Percentiles rank a stretch among this genome's conserved stretches.
Evolutionary conservation across 2,888 invertebrate genomes (phyloP).

Genomic region (Cephus spinipes): DNA sequence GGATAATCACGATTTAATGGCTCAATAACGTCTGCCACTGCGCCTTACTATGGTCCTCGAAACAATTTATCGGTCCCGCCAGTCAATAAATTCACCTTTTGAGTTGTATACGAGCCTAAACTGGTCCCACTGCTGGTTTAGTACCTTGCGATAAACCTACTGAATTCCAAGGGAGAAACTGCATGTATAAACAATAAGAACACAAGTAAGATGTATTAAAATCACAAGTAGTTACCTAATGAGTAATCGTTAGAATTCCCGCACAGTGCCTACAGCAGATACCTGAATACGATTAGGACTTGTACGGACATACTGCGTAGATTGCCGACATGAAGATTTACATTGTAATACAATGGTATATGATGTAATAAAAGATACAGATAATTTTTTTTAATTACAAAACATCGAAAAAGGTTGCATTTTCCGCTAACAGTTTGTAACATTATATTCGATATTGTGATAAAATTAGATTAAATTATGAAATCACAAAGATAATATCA

Average conservation of each 20-base stretch:
- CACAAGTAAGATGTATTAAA: neutral
- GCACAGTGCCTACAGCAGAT: neutral
- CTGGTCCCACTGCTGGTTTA: conserved; percentile 26
- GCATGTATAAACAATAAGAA: conserved; percentile 8
- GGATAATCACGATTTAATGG: conserved; percentile 63
- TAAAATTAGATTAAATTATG: no score
- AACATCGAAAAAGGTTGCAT: no score
- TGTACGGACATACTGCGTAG: neutral
- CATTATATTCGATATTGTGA: no score
- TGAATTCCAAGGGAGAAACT: conserved; percentile 10
- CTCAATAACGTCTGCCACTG: conserved; percentile 57
- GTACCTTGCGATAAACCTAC: conserved; percentile 22
- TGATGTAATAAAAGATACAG: neutral
- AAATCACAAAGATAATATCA: no score
- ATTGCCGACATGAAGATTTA: neutral
- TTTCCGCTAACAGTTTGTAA: no score
- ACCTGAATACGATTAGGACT: neutral
- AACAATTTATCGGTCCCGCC: conserved; percentile 57
- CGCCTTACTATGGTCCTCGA: conserved; percentile 44
- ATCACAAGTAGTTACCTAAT: neutral
- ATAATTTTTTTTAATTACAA: no score
- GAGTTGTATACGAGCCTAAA: conserved; percentile 39
- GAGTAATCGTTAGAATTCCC: neutral
- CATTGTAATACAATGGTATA: neutral
- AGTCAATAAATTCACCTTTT: conserved; percentile 60